Evolutionary conservation across 2,888 invertebrate species (phyloP).

Genomic region (Eucera pruinosa): DNA sequence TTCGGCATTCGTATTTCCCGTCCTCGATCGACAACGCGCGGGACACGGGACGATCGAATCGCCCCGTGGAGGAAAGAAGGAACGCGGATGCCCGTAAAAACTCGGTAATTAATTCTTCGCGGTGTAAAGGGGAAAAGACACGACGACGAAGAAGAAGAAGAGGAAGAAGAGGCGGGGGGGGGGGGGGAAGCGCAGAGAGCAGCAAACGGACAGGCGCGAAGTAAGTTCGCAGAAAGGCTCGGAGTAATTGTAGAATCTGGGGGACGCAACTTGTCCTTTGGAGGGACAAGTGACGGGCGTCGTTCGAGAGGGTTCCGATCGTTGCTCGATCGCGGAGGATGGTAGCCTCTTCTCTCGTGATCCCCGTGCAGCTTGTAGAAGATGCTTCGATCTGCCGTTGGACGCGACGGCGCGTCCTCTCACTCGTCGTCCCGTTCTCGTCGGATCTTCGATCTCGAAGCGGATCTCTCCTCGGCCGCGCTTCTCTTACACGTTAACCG

Average conservation of each 20-base stretch:
- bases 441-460: constrained; percentile 62
- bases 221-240: constrained; percentile 78
- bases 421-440: constrained; percentile 29
- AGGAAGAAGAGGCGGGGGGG: not conserved
- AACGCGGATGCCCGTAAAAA: not conserved
- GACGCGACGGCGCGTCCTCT: constrained; percentile 23
- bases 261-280: constrained; percentile 78
- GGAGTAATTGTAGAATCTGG: constrained; percentile 83
- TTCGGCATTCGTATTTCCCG: not conserved
- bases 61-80: not conserved
- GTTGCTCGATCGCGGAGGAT: constrained; percentile 53
- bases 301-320: constrained; percentile 49
- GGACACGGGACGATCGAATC: constrained; percentile 10
- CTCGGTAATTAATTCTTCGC: constrained; percentile 25
- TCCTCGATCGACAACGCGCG: not conserved
- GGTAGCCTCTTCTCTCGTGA: constrained; percentile 29
- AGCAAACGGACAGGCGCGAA: constrained; percentile 41
- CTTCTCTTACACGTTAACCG: constrained; percentile 32
- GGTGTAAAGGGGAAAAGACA: no score
- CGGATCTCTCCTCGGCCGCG: constrained; percentile 37
- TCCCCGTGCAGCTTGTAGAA: constrained; percentile 1
- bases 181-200: not conserved
- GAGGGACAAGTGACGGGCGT: constrained; percentile 74
- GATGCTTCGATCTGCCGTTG: constrained; percentile 22
- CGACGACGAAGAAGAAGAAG: no score